phyloP scores from a whole-genome alignment of 1,140 invertebrate genomes.

The Steinernema khuongi region DNA sequence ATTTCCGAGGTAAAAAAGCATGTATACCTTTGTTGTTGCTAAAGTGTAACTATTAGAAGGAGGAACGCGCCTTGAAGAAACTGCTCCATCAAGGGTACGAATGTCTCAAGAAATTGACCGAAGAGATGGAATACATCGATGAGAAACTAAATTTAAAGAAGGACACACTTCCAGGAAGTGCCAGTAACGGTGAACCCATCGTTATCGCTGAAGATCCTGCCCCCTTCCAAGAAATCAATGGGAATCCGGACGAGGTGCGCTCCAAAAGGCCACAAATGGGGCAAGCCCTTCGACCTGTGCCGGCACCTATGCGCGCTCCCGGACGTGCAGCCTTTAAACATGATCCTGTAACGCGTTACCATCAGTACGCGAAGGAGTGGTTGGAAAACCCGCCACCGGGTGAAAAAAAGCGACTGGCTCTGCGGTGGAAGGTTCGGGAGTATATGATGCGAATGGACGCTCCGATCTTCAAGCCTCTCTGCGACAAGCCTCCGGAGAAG shows the following conservation, averaged over 20 bases:
- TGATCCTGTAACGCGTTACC: slow-evolving; percentile 34
- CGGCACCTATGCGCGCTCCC: slow-evolving; percentile 13
- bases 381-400: slow-evolving; percentile 37
- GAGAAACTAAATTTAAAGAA: not conserved
- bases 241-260: not conserved
- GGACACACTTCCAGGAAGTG: not conserved
- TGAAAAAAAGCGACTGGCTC: slow-evolving; percentile 35
- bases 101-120: not conserved
- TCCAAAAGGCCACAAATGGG: not conserved
- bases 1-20: not conserved
- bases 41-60: not conserved
- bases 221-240: not conserved
- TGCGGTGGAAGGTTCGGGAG: slow-evolving; percentile 46
- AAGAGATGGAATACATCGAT: not conserved
- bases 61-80: not conserved
- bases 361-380: slow-evolving; percentile 41
- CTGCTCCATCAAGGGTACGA: not conserved
- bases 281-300: not conserved
- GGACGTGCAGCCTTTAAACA: slow-evolving; percentile 44
- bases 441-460: slow-evolving; percentile 27
- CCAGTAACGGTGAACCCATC: not conserved
- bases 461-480: slow-evolving; percentile 11
- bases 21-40: not conserved
- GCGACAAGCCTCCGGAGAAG: slow-evolving; percentile 16
- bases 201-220: not conserved